These are phyloP conservation scores for Daubentonia madagascariensis DNA, from an alignment of 2,113 vertebrate genomes.

Conservation along the genomic window DNA sequence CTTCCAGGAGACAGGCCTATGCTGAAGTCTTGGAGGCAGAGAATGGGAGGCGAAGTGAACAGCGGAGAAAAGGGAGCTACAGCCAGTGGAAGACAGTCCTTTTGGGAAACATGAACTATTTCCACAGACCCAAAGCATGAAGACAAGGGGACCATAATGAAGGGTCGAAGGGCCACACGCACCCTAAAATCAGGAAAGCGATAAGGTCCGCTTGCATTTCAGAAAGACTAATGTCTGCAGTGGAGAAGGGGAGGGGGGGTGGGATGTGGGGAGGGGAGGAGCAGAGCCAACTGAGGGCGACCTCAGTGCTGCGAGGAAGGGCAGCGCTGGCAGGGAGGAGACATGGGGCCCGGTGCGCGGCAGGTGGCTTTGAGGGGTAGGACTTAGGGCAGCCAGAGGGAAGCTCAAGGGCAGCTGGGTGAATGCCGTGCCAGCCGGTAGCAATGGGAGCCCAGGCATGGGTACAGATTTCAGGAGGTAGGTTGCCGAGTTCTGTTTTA, in stretches of 20 bases:
- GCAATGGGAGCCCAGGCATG: not conserved
- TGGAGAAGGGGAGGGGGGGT: not conserved
- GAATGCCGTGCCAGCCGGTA: accelerated
- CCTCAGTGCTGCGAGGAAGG: too few species aligned
- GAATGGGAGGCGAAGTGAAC: too few species aligned
- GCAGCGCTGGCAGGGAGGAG: not conserved
- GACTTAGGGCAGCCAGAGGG: not conserved
- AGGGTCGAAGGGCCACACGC: accelerated
- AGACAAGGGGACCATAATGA: too few species aligned
- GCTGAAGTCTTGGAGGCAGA: too few species aligned
- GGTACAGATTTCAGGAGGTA: not conserved
- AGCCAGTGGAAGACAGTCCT: not conserved
- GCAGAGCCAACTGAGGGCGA: not conserved
- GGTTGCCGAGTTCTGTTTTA: not conserved
- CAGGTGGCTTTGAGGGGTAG: not conserved
- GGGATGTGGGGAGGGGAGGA: not conserved
- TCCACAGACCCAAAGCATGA: not conserved
- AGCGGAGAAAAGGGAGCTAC: not conserved
- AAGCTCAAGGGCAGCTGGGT: not conserved
- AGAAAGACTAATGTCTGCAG: too few species aligned
- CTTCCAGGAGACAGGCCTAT: not conserved
- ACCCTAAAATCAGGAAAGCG: accelerated
- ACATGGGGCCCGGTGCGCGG: too few species aligned
- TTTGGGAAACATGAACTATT: not conserved
- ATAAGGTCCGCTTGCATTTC: accelerated